Conservation (phyloP, 2,797 vertebrate species). For the Taeniopygia guttata region DNA sequence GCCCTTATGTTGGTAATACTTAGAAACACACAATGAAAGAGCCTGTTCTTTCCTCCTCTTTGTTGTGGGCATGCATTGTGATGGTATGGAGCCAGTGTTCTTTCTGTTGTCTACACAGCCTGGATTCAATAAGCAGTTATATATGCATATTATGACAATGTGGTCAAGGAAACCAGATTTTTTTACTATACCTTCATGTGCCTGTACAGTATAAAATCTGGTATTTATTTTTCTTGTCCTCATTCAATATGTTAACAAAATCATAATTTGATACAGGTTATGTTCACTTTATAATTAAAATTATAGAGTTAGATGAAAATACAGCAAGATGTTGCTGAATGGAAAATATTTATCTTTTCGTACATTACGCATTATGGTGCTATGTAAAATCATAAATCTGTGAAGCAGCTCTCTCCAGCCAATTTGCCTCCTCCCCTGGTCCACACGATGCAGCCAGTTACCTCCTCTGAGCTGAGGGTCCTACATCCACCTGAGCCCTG, state of each 20-base stretch:
- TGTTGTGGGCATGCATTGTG: conserved; percentile 92
- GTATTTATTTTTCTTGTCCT: conserved; percentile 83
- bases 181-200: conserved; percentile 88
- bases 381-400: conserved; percentile 49
- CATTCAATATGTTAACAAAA: conserved; percentile 82
- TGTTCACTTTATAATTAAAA: conserved; percentile 79
- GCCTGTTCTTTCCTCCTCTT: conserved; percentile 78
- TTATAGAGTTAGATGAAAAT: conserved; percentile 66
- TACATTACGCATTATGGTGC: conserved; percentile 34
- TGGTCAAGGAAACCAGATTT: conserved; percentile 88
- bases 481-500: background rate
- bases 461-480: background rate
- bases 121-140: conserved; percentile 95
- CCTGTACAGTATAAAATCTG: conserved; percentile 81
- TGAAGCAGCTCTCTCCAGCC: conserved; percentile 37
- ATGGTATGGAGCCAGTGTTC: conserved; percentile 85
- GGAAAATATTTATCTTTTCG: conserved; percentile 68
- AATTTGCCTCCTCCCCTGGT: conserved; percentile 5
- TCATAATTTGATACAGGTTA: conserved; percentile 84
- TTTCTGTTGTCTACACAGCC: conserved; percentile 85
- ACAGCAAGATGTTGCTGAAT: conserved; percentile 67
- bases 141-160: conserved; percentile 89
- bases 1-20: conserved; percentile 76
- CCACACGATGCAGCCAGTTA: background rate
- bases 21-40: conserved; percentile 77